Conservation (phyloP, 1,140 invertebrate genomes). For the Anoplophora glabripennis region DNA sequence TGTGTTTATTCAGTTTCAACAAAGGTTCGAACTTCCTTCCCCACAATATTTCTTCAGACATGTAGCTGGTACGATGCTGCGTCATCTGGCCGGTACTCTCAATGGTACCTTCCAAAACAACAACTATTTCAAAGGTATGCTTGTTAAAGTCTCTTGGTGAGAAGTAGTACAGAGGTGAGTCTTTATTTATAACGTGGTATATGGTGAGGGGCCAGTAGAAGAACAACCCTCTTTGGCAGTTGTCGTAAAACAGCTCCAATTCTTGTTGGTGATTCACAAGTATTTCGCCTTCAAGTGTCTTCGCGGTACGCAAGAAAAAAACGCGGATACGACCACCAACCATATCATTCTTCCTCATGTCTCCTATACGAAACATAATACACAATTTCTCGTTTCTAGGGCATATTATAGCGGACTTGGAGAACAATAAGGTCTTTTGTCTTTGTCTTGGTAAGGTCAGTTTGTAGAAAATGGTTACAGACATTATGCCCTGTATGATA, state of each 20-base stretch:
- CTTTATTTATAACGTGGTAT: constrained; percentile 80
- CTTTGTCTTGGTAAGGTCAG: constrained; percentile 84
- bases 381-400: constrained; percentile 78
- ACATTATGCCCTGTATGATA: constrained; percentile 51
- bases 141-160: constrained; percentile 76
- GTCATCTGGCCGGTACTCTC: constrained; percentile 43
- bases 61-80: constrained; percentile 69
- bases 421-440: constrained; percentile 87
- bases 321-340: constrained; percentile 56
- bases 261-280: constrained; percentile 79
- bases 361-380: constrained; percentile 86
- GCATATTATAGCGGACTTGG: constrained; percentile 81
- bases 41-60: constrained; percentile 91
- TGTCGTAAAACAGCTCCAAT: constrained; percentile 61
- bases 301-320: constrained; percentile 55
- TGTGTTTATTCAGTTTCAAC: constrained; percentile 87
- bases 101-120: constrained; percentile 70
- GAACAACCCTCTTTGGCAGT: constrained; percentile 78
- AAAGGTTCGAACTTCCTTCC: constrained; percentile 88
- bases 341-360: constrained; percentile 87
- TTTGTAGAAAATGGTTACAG: constrained; percentile 35
- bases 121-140: constrained; percentile 87
- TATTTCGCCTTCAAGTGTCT: constrained; percentile 76
- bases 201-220: constrained; percentile 88
- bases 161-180: constrained; percentile 78